A percentile compares a stretch with the other conserved stretches of the same genome.
These are phyloP conservation scores for Lanius collurio DNA, from an alignment of 2,113 vertebrate species.

Conservation along the genomic window DNA sequence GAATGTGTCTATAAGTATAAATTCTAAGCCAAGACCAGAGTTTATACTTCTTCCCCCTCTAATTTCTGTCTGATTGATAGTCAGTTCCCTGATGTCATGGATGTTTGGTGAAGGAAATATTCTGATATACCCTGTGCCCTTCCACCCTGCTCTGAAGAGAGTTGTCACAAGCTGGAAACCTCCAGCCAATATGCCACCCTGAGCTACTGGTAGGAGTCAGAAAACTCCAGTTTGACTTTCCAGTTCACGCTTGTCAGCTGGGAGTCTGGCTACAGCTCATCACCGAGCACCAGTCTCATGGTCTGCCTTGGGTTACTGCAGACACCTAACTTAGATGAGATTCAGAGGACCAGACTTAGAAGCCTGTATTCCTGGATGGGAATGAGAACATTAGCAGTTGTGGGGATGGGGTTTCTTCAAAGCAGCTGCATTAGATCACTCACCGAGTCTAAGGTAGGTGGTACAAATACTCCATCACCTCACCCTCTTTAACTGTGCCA, in stretches of 20 bases:
- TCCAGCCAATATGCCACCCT: not conserved
- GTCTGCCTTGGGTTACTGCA: not conserved
- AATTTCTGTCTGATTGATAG: slow-evolving; percentile 21
- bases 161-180: not conserved
- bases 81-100: slow-evolving; percentile 11
- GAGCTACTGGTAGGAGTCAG: not conserved
- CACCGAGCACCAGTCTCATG: not conserved
- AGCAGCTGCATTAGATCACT: not conserved
- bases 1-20: slow-evolving; percentile 48
- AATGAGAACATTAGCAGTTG: not conserved
- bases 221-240: not conserved
- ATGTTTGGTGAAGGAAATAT: slow-evolving; percentile 22
- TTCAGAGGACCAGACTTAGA: not conserved
- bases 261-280: not conserved
- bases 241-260: not conserved
- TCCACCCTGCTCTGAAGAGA: not conserved
- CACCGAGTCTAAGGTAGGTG: not conserved
- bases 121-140: not conserved
- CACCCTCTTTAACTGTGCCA: not conserved
- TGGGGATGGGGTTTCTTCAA: not conserved
- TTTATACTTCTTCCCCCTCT: slow-evolving; percentile 48
- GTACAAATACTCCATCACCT: not conserved
- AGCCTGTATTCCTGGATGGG: not conserved
- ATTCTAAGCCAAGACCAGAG: slow-evolving; percentile 21
- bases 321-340: not conserved